These are phyloP conservation scores for Andrena bucephala DNA, from an alignment of 2,888 invertebrate species.

Conservation along the genomic window DNA sequence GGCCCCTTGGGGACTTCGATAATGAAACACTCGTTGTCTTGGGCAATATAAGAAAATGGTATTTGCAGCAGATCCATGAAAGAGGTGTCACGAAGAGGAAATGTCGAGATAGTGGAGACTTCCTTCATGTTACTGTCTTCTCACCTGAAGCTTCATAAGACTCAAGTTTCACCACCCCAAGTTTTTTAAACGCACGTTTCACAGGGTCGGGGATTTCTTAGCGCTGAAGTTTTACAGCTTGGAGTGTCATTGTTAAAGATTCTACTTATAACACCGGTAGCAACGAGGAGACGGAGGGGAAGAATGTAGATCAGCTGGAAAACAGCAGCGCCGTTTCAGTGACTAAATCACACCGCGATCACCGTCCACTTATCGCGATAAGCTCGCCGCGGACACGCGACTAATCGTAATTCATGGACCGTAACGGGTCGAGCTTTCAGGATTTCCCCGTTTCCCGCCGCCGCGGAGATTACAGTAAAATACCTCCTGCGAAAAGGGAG, in stretches of 20 bases:
- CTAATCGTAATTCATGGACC: slow-evolving; percentile 32
- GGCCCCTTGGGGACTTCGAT: not conserved
- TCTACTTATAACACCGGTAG: no score
- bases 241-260: not conserved
- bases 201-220: not conserved
- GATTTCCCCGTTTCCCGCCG: not conserved
- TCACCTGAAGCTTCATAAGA: not conserved
- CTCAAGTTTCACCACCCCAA: not conserved
- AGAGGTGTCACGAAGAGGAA: not conserved
- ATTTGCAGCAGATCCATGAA: not conserved
- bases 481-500: not conserved
- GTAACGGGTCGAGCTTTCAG: not conserved
- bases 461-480: not conserved
- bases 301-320: not conserved
- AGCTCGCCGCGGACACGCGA: slow-evolving; percentile 18
- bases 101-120: not conserved
- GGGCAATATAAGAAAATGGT: not conserved
- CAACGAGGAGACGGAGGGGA: not conserved
- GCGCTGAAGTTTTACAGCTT: not conserved
- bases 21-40: not conserved
- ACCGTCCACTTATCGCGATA: slow-evolving; percentile 23
- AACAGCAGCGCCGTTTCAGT: not conserved
- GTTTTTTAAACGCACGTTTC: not conserved
- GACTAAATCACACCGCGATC: slow-evolving; percentile 19
- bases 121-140: no score